phyloP scores from a whole-genome alignment of 2,888 invertebrate genomes.

The Tillus elongatus region DNA sequence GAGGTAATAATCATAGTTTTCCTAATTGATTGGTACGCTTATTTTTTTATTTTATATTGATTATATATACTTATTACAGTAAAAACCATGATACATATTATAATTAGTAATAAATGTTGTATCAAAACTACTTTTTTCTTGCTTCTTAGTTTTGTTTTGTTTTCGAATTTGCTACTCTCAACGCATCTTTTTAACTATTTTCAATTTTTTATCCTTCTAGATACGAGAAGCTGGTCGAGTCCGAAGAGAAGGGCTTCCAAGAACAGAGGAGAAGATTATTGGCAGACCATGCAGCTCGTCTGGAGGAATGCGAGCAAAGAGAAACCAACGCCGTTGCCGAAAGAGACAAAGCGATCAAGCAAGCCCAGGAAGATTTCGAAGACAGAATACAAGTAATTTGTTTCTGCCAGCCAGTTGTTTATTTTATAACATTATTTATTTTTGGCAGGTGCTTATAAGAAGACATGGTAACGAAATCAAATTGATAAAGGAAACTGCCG shows the following conservation, averaged over 20 bases:
- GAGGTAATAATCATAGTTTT: constrained; percentile 37
- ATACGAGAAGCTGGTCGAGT: constrained; percentile 48
- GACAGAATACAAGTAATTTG: constrained; percentile 43
- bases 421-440: not conserved
- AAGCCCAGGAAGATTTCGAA: constrained; percentile 44
- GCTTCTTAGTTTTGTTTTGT: too few species aligned
- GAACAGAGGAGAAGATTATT: constrained; percentile 46
- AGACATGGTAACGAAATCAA: constrained; percentile 48
- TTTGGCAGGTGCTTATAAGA: constrained; percentile 36
- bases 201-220: too few species aligned
- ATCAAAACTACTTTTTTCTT: too few species aligned
- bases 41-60: too few species aligned
- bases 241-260: constrained; percentile 48
- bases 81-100: too few species aligned
- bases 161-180: too few species aligned
- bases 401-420: not conserved
- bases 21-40: not conserved
- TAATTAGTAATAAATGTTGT: too few species aligned
- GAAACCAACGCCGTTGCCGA: constrained; percentile 41
- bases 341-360: constrained; percentile 43
- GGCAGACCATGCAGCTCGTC: constrained; percentile 41
- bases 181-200: too few species aligned
- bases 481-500: constrained; percentile 51
- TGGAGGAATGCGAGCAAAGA: constrained; percentile 43
- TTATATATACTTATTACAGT: too few species aligned